These are phyloP conservation scores for Scatophagus argus DNA, from an alignment of 2,113 vertebrate genomes.

Conservation along the genomic window DNA sequence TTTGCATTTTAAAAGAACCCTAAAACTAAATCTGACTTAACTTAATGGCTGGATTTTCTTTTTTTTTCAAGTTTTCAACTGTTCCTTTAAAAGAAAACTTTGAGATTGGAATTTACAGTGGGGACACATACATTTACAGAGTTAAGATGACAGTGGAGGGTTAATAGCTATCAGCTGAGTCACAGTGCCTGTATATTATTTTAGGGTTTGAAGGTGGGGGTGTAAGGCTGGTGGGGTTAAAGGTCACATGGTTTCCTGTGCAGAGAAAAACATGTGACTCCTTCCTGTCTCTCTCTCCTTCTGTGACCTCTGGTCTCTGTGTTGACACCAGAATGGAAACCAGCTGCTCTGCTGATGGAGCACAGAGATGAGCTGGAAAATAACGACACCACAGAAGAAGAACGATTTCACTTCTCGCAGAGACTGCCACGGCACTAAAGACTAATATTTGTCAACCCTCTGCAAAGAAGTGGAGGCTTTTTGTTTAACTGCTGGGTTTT, in stretches of 20 bases:
- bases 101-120: neutral
- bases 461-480: neutral
- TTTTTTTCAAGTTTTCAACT: too few species aligned
- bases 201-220: slow-evolving; percentile 1
- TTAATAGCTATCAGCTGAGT: slow-evolving; percentile 19
- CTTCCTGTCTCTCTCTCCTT: neutral
- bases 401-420: neutral
- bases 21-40: too few species aligned
- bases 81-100: neutral
- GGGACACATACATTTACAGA: neutral
- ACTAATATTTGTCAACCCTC: neutral
- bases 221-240: neutral
- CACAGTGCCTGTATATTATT: slow-evolving; percentile 44
- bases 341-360: slow-evolving; percentile 42
- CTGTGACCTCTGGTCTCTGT: neutral
- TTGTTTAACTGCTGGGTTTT: neutral
- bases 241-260: slow-evolving; percentile 46
- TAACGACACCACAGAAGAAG: neutral
- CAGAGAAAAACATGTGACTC: slow-evolving; percentile 17
- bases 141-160: neutral
- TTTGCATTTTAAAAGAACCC: too few species aligned
- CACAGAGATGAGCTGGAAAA: neutral
- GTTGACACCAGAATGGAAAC: slow-evolving; percentile 41
- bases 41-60: too few species aligned
- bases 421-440: neutral